A percentile compares a stretch with the other conserved stretches of the same genome.
Evolutionary conservation across 1,140 invertebrate genomes (phyloP).

Genomic region (Philopotamus ludificatus): DNA sequence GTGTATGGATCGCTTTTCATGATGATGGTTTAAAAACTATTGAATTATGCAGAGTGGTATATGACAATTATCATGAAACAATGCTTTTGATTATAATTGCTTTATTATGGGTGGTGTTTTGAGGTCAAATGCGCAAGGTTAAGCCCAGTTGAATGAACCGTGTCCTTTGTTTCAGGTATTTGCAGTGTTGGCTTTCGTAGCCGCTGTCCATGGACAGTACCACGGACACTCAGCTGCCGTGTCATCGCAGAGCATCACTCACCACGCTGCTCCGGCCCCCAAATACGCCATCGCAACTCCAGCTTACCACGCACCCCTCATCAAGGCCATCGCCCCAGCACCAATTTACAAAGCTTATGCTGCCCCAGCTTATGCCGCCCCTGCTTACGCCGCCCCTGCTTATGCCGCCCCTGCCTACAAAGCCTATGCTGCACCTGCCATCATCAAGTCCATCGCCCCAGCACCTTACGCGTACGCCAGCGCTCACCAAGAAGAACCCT

Average conservation of each 20-base stretch:
- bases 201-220: slow-evolving; percentile 51
- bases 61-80: neutral
- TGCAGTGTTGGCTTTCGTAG: slow-evolving; percentile 37
- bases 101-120: neutral
- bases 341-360: neutral
- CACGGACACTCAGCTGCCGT: slow-evolving; percentile 48
- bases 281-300: slow-evolving; percentile 42
- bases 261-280: slow-evolving; percentile 47
- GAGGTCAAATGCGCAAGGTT: neutral
- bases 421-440: slow-evolving; percentile 45
- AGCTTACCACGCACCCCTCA: slow-evolving; percentile 33
- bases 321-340: slow-evolving; percentile 21
- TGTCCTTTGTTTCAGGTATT: neutral
- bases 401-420: slow-evolving; percentile 43
- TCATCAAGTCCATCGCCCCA: slow-evolving; percentile 46
- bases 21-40: no score
- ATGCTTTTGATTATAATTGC: neutral
- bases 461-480: slow-evolving; percentile 45
- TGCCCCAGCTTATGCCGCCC: slow-evolving; percentile 47
- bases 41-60: no score
- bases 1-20: neutral
- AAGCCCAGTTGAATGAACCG: no score
- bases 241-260: slow-evolving; percentile 54
- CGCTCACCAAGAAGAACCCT: slow-evolving; percentile 24
- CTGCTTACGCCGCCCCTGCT: slow-evolving; percentile 27